Percentiles rank a stretch among this genome's conserved stretches.
These are phyloP conservation scores for Tetraneura akinire DNA, from an alignment of 1,140 invertebrate species.

Conservation along the genomic window DNA sequence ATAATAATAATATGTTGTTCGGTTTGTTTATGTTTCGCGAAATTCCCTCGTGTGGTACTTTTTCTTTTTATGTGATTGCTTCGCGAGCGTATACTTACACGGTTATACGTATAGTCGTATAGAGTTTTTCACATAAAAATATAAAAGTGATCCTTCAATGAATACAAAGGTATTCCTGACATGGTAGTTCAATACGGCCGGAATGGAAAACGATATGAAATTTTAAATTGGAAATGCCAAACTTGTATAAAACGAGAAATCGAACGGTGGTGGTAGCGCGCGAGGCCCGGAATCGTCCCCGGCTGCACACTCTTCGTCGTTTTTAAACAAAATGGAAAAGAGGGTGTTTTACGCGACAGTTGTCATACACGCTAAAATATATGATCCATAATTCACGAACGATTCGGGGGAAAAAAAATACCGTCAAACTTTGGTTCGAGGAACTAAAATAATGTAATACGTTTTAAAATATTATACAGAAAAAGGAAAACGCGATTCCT, in stretches of 20 bases:
- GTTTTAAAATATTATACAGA: constrained; percentile 31
- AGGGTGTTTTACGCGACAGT: constrained; percentile 18
- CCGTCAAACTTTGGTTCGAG: background rate
- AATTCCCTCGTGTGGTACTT: constrained; percentile 19
- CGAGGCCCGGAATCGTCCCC: constrained; percentile 13
- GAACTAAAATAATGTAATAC: constrained; percentile 4
- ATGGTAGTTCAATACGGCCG: background rate
- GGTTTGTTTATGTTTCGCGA: constrained; percentile 13
- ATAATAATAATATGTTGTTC: too few species aligned
- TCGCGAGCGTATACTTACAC: background rate
- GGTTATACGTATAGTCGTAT: background rate
- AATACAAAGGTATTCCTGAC: constrained; percentile 38
- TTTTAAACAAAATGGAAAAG: constrained; percentile 40
- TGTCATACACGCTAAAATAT: constrained; percentile 43
- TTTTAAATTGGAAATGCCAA: constrained; percentile 52
- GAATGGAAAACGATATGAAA: constrained; percentile 40
- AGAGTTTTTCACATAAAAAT: constrained; percentile 28
- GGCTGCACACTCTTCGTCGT: background rate
- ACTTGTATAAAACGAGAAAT: constrained; percentile 41
- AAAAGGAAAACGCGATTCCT: background rate
- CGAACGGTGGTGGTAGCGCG: constrained; percentile 28
- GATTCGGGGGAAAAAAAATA: constrained; percentile 21
- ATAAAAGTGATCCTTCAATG: constrained; percentile 37
- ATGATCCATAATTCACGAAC: constrained; percentile 43
- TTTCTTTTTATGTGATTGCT: background rate